phyloP scores from a whole-genome alignment of 2,888 invertebrate genomes.

The Arrhopalites spinosus region DNA sequence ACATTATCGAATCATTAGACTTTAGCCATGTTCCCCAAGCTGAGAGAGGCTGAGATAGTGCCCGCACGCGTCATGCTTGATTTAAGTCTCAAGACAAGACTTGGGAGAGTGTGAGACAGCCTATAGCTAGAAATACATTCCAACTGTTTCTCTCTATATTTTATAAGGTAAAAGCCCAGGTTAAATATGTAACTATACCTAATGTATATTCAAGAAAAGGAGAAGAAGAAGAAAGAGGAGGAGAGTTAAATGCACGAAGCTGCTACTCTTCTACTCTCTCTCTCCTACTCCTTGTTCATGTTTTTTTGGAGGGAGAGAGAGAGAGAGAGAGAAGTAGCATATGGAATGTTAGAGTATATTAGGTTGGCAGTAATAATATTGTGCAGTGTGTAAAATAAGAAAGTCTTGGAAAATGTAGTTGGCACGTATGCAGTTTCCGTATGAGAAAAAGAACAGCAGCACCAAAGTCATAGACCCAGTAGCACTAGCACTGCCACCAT shows the following conservation, averaged over 20 bases:
- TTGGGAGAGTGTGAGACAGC: not conserved
- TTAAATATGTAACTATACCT: too few species aligned
- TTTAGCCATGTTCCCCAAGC: slow-evolving; percentile 8
- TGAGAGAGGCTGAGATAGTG: slow-evolving; percentile 9
- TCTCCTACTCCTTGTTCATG: not conserved
- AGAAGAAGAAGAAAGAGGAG: not conserved
- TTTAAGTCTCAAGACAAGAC: slow-evolving; percentile 5
- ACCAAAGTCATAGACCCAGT: not conserved
- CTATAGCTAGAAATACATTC: not conserved
- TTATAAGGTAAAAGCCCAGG: too few species aligned
- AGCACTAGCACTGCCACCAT: not conserved
- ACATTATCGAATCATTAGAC: slow-evolving; percentile 20
- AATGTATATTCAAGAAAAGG: too few species aligned
- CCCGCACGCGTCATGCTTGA: slow-evolving; percentile 29
- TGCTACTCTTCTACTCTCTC: not conserved
- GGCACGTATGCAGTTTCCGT: not conserved
- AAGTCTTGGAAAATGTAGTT: not conserved
- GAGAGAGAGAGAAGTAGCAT: not conserved
- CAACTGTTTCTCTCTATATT: not conserved
- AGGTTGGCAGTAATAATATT: not conserved
- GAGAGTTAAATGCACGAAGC: too few species aligned
- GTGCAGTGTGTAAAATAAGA: not conserved
- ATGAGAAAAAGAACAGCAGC: not conserved
- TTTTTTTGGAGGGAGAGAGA: not conserved
- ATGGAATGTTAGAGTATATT: not conserved